phyloP scores from a whole-genome alignment of 2,888 invertebrate genomes.

The Halictus quadricinctus region DNA sequence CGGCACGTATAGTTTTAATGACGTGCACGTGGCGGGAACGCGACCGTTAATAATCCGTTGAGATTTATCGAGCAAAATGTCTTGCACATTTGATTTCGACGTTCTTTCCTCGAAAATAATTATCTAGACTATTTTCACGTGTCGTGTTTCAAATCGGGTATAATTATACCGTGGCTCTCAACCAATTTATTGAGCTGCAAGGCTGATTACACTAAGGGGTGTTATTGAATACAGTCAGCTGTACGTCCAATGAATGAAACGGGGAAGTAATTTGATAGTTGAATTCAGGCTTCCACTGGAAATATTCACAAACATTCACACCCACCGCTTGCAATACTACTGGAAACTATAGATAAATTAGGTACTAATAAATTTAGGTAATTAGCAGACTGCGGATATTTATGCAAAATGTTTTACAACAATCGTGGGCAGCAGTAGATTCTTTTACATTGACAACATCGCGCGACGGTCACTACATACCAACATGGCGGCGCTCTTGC shows the following conservation, averaged over 20 bases:
- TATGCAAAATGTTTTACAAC: too few species aligned
- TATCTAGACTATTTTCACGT: background rate
- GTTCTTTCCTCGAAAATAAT: background rate
- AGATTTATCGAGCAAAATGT: slow-evolving; percentile 2
- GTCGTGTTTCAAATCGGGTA: background rate
- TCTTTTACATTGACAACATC: too few species aligned
- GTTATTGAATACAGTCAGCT: background rate
- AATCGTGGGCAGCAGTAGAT: too few species aligned
- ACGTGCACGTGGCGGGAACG: slow-evolving; percentile 50
- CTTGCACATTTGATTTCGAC: background rate
- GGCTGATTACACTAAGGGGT: background rate
- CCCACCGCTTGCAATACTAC: background rate
- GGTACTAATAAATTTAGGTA: too few species aligned
- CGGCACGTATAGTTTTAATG: slow-evolving; percentile 54
- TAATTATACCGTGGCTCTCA: background rate
- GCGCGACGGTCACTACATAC: too few species aligned
- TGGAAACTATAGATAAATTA: too few species aligned
- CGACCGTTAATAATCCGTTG: slow-evolving; percentile 37
- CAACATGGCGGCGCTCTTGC: too few species aligned
- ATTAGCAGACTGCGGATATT: too few species aligned
- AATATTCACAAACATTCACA: background rate
- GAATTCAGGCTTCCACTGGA: background rate
- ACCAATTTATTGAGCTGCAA: background rate
- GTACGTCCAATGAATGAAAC: background rate
- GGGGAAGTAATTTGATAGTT: background rate